Evolutionary conservation across 2,113 vertebrate genomes (phyloP).

Genomic region (Chitala chitala): DNA sequence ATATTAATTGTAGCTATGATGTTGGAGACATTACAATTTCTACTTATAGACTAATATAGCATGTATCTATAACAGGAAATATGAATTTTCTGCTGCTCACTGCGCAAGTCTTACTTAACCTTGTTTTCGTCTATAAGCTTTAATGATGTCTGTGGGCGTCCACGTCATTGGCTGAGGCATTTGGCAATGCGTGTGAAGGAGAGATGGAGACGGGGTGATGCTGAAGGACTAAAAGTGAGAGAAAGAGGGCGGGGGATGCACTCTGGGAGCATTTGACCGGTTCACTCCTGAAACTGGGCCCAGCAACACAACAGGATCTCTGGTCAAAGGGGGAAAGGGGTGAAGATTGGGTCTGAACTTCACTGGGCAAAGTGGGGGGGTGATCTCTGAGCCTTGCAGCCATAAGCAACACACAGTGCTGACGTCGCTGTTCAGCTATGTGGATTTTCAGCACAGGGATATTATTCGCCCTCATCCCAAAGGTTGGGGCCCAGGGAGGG

Average conservation of each 20-base stretch:
- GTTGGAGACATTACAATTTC: background rate
- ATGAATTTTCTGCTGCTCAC: background rate
- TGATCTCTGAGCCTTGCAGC: too few relatives aligned
- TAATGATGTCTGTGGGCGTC: background rate
- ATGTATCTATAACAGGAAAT: background rate
- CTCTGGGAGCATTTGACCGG: background rate
- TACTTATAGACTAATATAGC: background rate
- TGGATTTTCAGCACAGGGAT: background rate
- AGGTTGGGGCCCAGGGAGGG: too few relatives aligned
- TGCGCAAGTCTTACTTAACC: background rate
- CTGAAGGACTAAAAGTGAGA: background rate
- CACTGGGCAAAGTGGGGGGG: too few relatives aligned
- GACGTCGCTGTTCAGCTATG: background rate
- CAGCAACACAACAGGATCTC: too few relatives aligned
- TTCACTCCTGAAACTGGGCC: background rate
- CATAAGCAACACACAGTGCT: too few relatives aligned
- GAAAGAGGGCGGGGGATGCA: too few relatives aligned
- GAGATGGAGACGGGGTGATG: background rate
- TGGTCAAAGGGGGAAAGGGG: background rate
- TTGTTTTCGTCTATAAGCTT: background rate
- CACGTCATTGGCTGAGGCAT: background rate
- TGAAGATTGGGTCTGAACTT: background rate
- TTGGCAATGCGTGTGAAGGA: background rate
- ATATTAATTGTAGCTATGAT: too few relatives aligned
- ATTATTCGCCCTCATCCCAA: background rate